Evolutionary conservation across 2,113 vertebrate genomes (phyloP), one percentile per base, ranked within the genome.

Genomic region (Mixornis gularis): DNA sequence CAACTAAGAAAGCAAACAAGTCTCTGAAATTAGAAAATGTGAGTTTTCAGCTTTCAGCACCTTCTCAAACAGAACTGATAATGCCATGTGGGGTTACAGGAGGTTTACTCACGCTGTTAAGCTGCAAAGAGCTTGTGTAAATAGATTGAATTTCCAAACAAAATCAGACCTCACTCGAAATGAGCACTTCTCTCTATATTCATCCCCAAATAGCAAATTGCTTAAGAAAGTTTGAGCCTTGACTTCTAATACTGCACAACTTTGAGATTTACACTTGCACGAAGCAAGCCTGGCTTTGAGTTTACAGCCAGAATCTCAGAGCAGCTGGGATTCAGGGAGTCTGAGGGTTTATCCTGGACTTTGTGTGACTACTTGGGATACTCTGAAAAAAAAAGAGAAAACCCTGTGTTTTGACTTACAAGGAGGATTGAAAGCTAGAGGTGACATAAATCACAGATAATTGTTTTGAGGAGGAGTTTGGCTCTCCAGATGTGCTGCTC

Each of bases 1-100:
- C 73, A 92, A 90, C 79, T n/a, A 38, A 18, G 86, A 89, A 72
- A 90, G 58, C 20, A 90, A 93, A 93, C 62, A 90, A 49, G 29
- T 29, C 73, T 30, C 82, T 91, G 89, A 65, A 81, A 76, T 81
- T 22, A 72, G 63, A 68, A 93, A 79, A 85, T 68, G 65, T 32
- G 79, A 78, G 27, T 79, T 83, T 86, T 36, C 58, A 68, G 65
- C 84, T 79, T 69, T 71, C 58, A 69, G 40, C 32, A 17, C 53
- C 65, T 94, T 84, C 65, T 68, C 62, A 78, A 72, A 76, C 29
- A 72, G 41, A 30, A 38, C n/a, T 83, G 70, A 51, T 62, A 76
- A 53, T 25, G 58, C 53, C 52, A 6, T 4, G 30, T 41, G 34
- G n/a, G 78, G 40, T 71, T 81, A 46, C 58, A 62, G 48, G 44